Evolutionary conservation across 2,888 invertebrate species (phyloP).

Genomic region (Synanthedon vespiformis): DNA sequence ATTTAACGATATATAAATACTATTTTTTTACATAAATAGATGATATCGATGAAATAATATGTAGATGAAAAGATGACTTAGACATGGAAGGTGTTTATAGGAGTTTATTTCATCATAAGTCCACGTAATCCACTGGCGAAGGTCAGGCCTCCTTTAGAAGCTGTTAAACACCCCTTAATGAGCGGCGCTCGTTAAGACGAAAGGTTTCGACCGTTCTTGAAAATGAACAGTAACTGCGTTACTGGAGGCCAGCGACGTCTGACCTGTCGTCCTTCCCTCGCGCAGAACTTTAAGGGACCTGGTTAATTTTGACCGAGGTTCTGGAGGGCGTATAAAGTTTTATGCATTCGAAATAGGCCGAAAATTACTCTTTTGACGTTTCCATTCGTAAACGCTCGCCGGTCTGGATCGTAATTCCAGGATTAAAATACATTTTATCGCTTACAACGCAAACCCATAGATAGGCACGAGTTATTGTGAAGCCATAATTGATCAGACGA

Average conservation of each 20-base stretch:
- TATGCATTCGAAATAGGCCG: conserved; percentile 57
- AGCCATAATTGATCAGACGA: not conserved
- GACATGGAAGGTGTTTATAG: not conserved
- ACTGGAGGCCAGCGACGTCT: conserved; percentile 17
- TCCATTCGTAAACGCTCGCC: conserved; percentile 18
- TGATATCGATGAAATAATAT: too few relatives aligned
- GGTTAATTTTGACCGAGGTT: conserved; percentile 21
- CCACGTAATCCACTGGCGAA: conserved; percentile 21
- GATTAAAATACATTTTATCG: not conserved
- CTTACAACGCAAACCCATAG: too few relatives aligned
- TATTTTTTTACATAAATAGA: too few relatives aligned
- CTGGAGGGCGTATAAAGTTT: conserved; percentile 50
- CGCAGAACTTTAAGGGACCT: conserved; percentile 15
- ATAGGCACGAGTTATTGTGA: too few relatives aligned
- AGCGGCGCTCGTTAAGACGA: conserved; percentile 51
- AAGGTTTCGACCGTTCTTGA: conserved; percentile 58
- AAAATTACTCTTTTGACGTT: conserved; percentile 55
- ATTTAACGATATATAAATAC: too few relatives aligned
- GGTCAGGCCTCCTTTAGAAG: conserved; percentile 25
- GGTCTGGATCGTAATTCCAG: not conserved
- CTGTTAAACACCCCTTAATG: conserved; percentile 53
- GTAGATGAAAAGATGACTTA: too few relatives aligned
- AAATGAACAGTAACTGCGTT: conserved; percentile 52
- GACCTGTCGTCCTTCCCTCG: conserved; percentile 13
- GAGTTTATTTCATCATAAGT: not conserved